Base-by-base conservation (phyloP, 2,113 vertebrate genomes). In the Agapornis roseicollis region DNA sequence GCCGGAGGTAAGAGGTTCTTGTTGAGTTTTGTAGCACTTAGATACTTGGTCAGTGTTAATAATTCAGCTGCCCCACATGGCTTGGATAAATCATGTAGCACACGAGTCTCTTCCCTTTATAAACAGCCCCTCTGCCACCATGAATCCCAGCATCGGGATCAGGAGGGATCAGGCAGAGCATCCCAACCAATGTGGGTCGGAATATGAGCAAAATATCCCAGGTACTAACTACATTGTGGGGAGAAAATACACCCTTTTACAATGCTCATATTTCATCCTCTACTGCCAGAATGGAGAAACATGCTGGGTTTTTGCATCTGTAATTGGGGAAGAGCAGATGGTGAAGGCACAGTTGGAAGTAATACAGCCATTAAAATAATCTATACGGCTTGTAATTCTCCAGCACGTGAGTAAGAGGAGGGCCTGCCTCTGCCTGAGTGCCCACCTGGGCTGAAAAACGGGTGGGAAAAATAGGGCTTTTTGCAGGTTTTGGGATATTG, bases 311-410 rank as follows among this genome's bases (percentile, higher is more conserved):
- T 97, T 92, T 98, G 97, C 97, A 98, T 98, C 94, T 44, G 7
- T 98, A 98, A 98, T 98, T 98, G 98, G 97, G 95, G 89, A 97
- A 94, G 97, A 98, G 97, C 98, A 98, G 98, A 98, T 98, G 98
- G 97, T 81, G 65, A 89, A 96, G 81, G 85, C 47, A 81, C 97
- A 93, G 97, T 97, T 97, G 97, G 97, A 98, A 96, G 97, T 96
- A 97, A 98, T 97, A 96, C 63, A 10, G 79, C 96, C 97, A 98
- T 98, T 97, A 98, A 98, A 98, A 98, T 98, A 98, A 98, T 98
- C 97, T 98, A 98, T 95, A 97, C 3, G 3, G 96, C 97, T 98
- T 94, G 63, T 98, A 98, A 97, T 89, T 97, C 96, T 97, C 65
- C 77, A 77, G 68, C 58, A 17, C 22, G 87, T 85, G 88, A 95